Conservation (phyloP, 2,113 vertebrate genomes). For the Channa argus region DNA sequence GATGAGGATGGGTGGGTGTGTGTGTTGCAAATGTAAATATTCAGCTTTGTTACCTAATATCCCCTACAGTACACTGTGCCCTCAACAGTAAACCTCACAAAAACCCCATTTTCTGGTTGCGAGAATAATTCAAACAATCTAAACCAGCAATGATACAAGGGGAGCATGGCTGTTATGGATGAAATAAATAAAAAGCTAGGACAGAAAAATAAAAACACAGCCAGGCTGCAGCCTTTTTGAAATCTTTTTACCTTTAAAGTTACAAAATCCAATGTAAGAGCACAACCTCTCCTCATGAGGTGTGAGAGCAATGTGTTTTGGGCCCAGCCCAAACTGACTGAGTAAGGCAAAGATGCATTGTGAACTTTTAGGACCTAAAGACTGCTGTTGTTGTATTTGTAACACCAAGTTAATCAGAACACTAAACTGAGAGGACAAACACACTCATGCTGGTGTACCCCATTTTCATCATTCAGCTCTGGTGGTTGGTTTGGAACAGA, state of each 20-base stretch:
- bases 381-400: conserved; percentile 30
- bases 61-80: conserved; percentile 18
- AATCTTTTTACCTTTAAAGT: conserved; percentile 2
- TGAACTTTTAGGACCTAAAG: conserved; percentile 2
- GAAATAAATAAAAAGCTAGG: neutral
- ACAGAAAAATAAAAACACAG: neutral
- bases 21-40: conserved; percentile 53
- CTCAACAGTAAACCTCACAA: neutral
- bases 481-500: conserved; percentile 42
- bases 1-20: conserved; percentile 5
- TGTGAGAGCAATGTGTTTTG: neutral
- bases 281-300: neutral
- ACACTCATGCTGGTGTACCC: conserved; percentile 1
- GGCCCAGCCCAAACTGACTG: conserved; percentile 51
- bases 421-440: conserved; percentile 15
- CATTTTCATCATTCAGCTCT: conserved; percentile 80
- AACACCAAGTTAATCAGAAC: conserved; percentile 2
- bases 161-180: conserved; percentile 16
- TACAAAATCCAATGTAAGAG: conserved; percentile 6
- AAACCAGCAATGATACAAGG: neutral
- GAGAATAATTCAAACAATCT: conserved; percentile 12
- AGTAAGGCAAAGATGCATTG: neutral
- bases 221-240: neutral
- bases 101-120: neutral
- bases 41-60: conserved; percentile 28